Conservation (phyloP, 2,888 invertebrate genomes). For the Penaeus monodon region DNA sequence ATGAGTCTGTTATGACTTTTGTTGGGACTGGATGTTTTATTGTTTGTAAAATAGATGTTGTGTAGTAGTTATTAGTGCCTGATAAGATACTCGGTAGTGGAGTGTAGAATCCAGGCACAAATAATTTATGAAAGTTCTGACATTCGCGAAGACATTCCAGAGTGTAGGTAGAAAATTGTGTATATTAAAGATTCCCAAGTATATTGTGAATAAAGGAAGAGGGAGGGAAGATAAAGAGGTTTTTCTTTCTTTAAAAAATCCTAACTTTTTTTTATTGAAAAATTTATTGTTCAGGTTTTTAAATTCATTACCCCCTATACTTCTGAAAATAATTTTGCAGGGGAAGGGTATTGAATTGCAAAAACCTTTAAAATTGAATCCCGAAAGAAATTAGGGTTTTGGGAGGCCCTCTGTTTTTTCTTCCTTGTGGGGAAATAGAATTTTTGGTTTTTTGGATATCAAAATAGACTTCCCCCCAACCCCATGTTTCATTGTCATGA, state of each 20-base stretch:
- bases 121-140: background rate
- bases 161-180: slow-evolving; percentile 14
- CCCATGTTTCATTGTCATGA: no score
- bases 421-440: no score
- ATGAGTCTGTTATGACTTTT: background rate
- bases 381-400: no score
- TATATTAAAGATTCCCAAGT: slow-evolving; percentile 38
- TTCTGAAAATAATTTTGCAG: no score
- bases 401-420: no score
- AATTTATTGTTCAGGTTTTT: background rate
- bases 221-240: background rate
- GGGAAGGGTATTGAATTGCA: no score
- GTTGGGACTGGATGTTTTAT: background rate
- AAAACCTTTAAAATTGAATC: no score
- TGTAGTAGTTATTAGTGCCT: slow-evolving; percentile 8
- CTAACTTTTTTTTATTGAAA: background rate
- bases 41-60: background rate
- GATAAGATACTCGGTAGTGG: slow-evolving; percentile 11
- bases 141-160: slow-evolving; percentile 13
- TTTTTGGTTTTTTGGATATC: no score
- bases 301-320: background rate
- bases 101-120: slow-evolving; percentile 2
- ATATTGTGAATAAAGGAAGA: slow-evolving; percentile 38
- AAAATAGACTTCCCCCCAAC: no score
- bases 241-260: background rate